A percentile compares a stretch with the other conserved stretches of the same genome.
Conservation (phyloP, 2,888 invertebrate genomes). For the Drosophila dives region DNA sequence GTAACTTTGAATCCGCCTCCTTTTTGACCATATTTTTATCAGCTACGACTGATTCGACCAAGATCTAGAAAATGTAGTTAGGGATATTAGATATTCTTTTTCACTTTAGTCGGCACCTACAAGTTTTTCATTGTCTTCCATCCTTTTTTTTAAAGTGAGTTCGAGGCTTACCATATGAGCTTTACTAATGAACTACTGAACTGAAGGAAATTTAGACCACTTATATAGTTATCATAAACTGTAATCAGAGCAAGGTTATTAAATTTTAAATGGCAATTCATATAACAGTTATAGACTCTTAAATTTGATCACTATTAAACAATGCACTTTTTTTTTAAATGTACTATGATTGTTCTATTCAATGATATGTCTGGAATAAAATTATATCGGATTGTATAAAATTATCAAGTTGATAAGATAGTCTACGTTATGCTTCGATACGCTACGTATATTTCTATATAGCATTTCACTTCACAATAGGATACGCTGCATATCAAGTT, state of each 20-base stretch:
- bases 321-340: not conserved
- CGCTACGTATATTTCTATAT: too few species aligned
- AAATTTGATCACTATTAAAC: not conserved
- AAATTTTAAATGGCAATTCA: constrained; percentile 10
- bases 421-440: too few species aligned
- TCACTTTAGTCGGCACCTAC: constrained; percentile 11
- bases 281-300: constrained; percentile 9
- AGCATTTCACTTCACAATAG: too few species aligned
- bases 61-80: constrained; percentile 21
- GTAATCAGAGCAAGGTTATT: constrained; percentile 2
- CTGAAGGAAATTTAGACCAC: not conserved
- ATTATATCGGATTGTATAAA: constrained; percentile 5
- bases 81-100: constrained; percentile 1
- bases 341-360: not conserved
- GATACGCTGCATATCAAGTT: too few species aligned
- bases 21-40: not conserved
- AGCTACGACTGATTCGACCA: constrained; percentile 27
- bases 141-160: not conserved
- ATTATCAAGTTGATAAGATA: constrained; percentile 3
- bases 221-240: constrained; percentile 5
- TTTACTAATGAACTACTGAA: not conserved
- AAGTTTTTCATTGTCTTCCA: constrained; percentile 15
- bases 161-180: not conserved
- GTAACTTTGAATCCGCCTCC: constrained; percentile 20
- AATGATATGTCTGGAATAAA: constrained; percentile 4